Conservation (phyloP, 2,888 invertebrate species). For the Drosophila algonquin region DNA sequence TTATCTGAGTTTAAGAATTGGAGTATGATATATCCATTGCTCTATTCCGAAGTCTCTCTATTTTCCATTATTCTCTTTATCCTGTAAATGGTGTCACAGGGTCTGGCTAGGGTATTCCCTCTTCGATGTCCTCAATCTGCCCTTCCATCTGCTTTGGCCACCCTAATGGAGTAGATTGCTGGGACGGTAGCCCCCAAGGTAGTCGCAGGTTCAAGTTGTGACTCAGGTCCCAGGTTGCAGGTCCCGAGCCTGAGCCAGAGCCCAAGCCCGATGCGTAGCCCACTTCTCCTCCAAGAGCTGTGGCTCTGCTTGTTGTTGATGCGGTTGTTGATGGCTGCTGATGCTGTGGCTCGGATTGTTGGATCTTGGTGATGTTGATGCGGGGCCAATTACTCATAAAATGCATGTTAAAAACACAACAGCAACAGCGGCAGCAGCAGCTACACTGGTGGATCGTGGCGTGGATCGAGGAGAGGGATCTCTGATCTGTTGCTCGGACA, state of each 20-base stretch:
- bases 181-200: conserved; percentile 70
- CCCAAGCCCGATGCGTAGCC: conserved; percentile 24
- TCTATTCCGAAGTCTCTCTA: background rate
- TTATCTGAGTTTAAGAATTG: background rate
- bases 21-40: background rate
- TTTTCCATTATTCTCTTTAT: background rate
- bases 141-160: conserved; percentile 55
- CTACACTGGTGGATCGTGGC: background rate
- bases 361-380: conserved; percentile 62
- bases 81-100: background rate
- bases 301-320: conserved; percentile 7
- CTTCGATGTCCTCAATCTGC: conserved; percentile 13
- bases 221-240: conserved; percentile 52
- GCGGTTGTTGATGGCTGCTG: conserved; percentile 15
- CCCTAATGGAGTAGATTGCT: conserved; percentile 68
- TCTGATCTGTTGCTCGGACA: conserved; percentile 56
- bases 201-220: conserved; percentile 53
- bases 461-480: background rate
- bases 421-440: conserved; percentile 42
- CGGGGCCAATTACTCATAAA: conserved; percentile 78
- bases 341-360: conserved; percentile 11
- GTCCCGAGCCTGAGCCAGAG: background rate
- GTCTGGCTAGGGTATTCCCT: conserved; percentile 19
- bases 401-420: conserved; percentile 72
- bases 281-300: conserved; percentile 36